phyloP scores from a whole-genome alignment of 1,140 invertebrate genomes.

The Caerostris darwini region DNA sequence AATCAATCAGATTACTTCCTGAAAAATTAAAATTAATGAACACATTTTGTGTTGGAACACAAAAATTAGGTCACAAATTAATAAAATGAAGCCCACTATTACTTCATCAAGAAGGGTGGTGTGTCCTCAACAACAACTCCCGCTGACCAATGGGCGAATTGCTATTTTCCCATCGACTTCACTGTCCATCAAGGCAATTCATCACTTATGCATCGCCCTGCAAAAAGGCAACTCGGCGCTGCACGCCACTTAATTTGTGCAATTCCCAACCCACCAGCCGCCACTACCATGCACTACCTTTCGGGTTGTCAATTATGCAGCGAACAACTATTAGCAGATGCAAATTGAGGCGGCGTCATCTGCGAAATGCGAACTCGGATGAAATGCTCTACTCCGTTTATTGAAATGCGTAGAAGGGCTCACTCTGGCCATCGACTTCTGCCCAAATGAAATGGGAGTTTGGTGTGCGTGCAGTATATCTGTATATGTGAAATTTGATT shows the following conservation, averaged over 20 bases:
- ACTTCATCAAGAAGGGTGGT: background rate
- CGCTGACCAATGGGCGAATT: background rate
- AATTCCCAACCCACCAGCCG: background rate
- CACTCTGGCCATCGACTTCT: conserved; percentile 1
- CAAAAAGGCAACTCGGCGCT: background rate
- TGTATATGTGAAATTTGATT: no score
- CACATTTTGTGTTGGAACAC: no score
- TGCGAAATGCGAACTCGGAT: conserved; percentile 40
- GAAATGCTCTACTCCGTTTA: conserved; percentile 43
- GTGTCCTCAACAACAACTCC: background rate
- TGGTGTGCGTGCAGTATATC: no score
- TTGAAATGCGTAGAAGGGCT: conserved; percentile 39
- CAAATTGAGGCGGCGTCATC: conserved; percentile 43
- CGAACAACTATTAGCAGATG: conserved; percentile 34
- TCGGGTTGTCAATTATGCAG: conserved; percentile 44
- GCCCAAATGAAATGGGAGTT: background rate
- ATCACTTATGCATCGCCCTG: conserved; percentile 6
- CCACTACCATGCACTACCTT: background rate
- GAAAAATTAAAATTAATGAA: no score
- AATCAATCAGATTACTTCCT: no score
- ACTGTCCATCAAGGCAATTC: background rate
- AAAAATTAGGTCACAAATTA: background rate
- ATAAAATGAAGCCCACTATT: background rate
- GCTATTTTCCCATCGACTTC: background rate
- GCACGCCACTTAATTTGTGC: conserved; percentile 54